phyloP scores from a whole-genome alignment of 2,797 vertebrate species.

The Betta splendens region DNA sequence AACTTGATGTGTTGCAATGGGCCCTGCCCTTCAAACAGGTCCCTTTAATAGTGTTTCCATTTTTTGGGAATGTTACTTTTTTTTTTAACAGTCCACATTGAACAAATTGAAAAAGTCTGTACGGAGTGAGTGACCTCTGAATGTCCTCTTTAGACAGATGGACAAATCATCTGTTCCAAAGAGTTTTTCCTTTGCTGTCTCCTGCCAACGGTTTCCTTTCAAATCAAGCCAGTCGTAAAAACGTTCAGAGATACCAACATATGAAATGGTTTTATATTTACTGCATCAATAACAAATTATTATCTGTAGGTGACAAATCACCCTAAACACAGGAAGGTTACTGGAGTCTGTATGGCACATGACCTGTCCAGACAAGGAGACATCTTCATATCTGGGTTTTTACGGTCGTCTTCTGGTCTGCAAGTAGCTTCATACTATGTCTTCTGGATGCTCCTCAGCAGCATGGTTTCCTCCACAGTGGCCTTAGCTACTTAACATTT shows the following conservation, averaged over 20 bases:
- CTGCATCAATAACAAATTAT: constrained; percentile 53
- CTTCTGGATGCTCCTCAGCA: constrained; percentile 60
- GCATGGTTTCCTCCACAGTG: constrained; percentile 50
- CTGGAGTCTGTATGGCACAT: background rate
- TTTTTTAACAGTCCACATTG: background rate
- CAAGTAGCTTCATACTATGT: constrained; percentile 66
- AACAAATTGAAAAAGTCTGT: constrained; percentile 10
- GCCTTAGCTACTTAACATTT: constrained; percentile 60
- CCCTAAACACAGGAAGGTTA: background rate
- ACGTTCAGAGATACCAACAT: constrained; percentile 52
- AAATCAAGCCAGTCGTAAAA: constrained; percentile 53
- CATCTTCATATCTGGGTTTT: constrained; percentile 69
- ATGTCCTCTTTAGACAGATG: constrained; percentile 68
- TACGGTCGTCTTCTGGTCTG: constrained; percentile 47
- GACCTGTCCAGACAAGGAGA: constrained; percentile 48
- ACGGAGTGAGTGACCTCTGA: constrained; percentile 61
- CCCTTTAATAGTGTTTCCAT: too few species aligned
- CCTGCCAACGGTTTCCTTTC: constrained; percentile 63
- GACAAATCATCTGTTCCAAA: constrained; percentile 69
- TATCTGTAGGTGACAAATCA: constrained; percentile 33
- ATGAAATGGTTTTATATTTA: constrained; percentile 49
- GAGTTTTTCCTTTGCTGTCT: constrained; percentile 57
- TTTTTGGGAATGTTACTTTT: background rate
- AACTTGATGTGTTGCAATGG: too few species aligned
- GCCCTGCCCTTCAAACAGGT: too few species aligned